phyloP scores from a whole-genome alignment of 2,888 invertebrate genomes.

The Protophormia terraenovae region DNA sequence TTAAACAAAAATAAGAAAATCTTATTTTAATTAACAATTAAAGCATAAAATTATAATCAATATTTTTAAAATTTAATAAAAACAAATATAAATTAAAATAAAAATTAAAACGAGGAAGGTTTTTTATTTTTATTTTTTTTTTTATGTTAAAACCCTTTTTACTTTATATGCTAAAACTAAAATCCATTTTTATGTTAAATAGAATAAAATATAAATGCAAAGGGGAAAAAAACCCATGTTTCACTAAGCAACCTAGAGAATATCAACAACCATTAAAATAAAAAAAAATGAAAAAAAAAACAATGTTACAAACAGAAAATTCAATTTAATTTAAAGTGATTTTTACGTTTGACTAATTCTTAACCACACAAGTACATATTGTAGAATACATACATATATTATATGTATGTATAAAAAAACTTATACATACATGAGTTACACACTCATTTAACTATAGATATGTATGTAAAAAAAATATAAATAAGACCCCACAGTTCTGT shows the following conservation, averaged over 20 bases:
- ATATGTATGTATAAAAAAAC: background rate
- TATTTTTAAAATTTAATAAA: background rate
- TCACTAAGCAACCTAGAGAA: background rate
- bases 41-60: background rate
- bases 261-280: background rate
- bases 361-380: conserved; percentile 50
- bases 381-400: background rate
- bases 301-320: conserved; percentile 58
- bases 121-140: background rate
- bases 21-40: background rate
- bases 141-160: background rate
- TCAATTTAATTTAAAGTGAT: conserved; percentile 66
- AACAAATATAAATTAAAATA: too few species aligned
- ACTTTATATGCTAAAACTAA: background rate
- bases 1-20: background rate
- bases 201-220: background rate
- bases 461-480: background rate
- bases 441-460: background rate
- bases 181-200: conserved; percentile 24
- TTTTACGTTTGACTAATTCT: conserved; percentile 67
- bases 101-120: background rate
- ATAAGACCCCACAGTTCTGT: too few species aligned
- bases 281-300: background rate
- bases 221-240: background rate
- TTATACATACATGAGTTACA: background rate